Base-by-base conservation (phyloP, 2,888 invertebrate genomes). In the Agrypnus murinus region DNA sequence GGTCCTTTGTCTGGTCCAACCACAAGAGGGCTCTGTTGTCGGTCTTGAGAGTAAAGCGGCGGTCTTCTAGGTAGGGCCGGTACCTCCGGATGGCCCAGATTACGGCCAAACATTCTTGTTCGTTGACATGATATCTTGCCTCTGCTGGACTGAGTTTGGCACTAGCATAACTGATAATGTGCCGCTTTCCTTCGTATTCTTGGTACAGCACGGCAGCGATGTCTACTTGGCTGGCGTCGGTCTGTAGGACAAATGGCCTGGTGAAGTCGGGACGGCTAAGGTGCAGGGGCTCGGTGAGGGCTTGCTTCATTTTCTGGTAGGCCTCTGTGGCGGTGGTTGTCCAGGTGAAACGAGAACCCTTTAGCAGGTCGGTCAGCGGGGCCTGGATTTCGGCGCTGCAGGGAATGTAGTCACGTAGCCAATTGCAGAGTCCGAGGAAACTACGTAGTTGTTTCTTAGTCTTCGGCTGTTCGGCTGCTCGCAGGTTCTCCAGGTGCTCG, bases 141-240 rank as follows among this genome's bases (percentile, higher is more conserved):
- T 77, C 73, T 0, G 66, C 14, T 0, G n/a, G 25, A 2, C 43
- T 70, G 7, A 77, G 73, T 34, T 60, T 63, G 74, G 53, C 34
- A 72, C 74, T 5, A 72, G 65, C 50, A 72, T 77, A 36, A 2
- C 2, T 73, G 50, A 3, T 78, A 69, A 3, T 77, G 62, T 0
- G 45, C 8, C 6, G 62, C 38, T 7, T 63, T 19, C 1, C 59
- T 25, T 59, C 50, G 14, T 19, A 31, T 32, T 68, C 65, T 19
- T 78, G 79, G 36, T 73, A 77, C 0, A 79, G 66, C 6, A 79
- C 79, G 3, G 76, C 77, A 0, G 74, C 75, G 25, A 75, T 71
- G 0, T 77, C 79, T 14, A 40, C 7, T 0, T 14, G 48, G 36
- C 74, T 75, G 12, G 77, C 76, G 67, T 77, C 76, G 0, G 77